Evolutionary conservation across 2,113 vertebrate species (phyloP), one percentile per base, ranked within the genome.

Genomic region (Grantiella picta): DNA sequence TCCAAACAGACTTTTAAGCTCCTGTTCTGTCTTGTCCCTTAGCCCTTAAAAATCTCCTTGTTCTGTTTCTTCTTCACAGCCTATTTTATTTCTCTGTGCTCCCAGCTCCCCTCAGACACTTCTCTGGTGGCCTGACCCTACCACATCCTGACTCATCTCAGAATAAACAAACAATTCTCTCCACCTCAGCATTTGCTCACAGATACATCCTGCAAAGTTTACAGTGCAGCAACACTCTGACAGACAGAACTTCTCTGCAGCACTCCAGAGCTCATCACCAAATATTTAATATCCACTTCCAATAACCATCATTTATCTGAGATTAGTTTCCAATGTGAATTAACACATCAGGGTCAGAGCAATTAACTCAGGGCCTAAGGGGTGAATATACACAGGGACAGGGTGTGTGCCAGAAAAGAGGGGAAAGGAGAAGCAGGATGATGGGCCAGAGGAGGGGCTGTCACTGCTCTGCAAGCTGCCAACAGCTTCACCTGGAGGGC

Each of bases 321-420:
- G 29, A 29, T 54, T 19, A 14, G 36, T 33, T 65, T 56, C 35
- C 53, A 21, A 12, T 1, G 2, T 2, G 11, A 89, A 73, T 77
- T 59, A 71, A 50, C 20, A 24, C 38, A 38, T 25, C 4, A n/a
- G 20, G 10, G 47, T 18, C 65, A 79, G 35, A 82, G 44, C 28
- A 84, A 76, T 57, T 23, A 31, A 40, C 57, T 65, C 11, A 18
- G 40, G 12, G 11, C 45, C 15, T 15, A 5, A 65, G 60, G 75
- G 15, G 28, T 44, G 42, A 31, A 23, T 8, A 5, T 0, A 11
- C 8, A 6, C 11, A 44, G 33, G 42, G 31, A 28, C 3, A 6
- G 31, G 4, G 9, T 16, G 11, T 1, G 1, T 40, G 19, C 42
- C 38, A 2, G 1, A 7, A 60, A 17, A 56, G 31, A 15, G 25